Conservation (phyloP, 2,797 vertebrate species). For the Cheirogaleus major region DNA sequence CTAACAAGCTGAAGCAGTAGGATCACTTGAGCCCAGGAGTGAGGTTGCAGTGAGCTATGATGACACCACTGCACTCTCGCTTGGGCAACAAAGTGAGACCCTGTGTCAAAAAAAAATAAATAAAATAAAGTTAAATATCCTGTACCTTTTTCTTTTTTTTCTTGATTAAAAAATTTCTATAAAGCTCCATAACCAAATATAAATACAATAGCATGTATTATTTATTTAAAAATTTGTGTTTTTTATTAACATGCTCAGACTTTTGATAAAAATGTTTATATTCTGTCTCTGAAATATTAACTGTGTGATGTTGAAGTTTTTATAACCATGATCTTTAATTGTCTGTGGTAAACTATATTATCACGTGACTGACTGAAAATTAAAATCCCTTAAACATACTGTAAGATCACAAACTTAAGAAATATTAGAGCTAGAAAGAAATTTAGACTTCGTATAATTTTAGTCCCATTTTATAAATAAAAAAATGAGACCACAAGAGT, state of each 20-base stretch:
- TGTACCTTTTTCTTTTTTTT: conserved; percentile 17
- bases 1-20: neutral
- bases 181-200: neutral
- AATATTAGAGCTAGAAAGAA: neutral
- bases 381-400: neutral
- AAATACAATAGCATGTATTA: neutral
- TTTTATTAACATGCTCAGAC: neutral
- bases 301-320: neutral
- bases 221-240: conserved; percentile 22
- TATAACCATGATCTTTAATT: neutral
- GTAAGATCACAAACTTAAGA: neutral
- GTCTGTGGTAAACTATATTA: neutral
- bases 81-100: too few relatives aligned
- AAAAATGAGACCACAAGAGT: neutral
- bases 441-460: conserved; percentile 14
- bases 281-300: conserved; percentile 8
- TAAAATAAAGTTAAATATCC: neutral
- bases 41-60: neutral
- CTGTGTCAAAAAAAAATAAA: too few relatives aligned
- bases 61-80: neutral
- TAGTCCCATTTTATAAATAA: conserved; percentile 31
- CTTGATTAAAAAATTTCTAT: neutral
- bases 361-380: neutral
- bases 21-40: neutral
- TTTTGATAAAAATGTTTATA: conserved; percentile 27